These are phyloP conservation scores for Cyanistes caeruleus DNA, from an alignment of 2,113 vertebrate species.

Conservation along the genomic window DNA sequence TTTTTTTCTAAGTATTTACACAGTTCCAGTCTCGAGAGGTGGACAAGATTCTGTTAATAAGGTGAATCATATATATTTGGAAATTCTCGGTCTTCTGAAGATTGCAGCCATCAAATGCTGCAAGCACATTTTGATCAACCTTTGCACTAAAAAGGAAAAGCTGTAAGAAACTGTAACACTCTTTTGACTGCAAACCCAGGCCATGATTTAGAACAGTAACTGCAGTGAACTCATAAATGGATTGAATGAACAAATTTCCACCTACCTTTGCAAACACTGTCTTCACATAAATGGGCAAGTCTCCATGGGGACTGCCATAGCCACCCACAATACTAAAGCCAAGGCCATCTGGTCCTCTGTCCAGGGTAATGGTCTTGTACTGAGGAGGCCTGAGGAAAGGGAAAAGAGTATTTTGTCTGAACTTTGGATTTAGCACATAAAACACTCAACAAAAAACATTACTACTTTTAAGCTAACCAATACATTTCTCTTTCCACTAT, in stretches of 20 bases:
- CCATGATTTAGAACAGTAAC: conserved; percentile 32
- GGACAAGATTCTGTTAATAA: not conserved
- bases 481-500: not conserved
- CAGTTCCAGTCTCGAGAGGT: not conserved
- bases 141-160: not conserved
- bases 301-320: conserved; percentile 93
- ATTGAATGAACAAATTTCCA: not conserved
- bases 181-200: conserved; percentile 22
- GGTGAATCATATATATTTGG: not conserved
- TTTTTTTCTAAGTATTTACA: not conserved
- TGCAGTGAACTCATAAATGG: conserved; percentile 18
- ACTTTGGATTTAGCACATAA: not conserved
- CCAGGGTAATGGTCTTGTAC: conserved; percentile 90
- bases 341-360: conserved; percentile 92
- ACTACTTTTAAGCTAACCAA: not conserved
- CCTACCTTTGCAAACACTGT: conserved; percentile 94
- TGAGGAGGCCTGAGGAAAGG: conserved; percentile 85
- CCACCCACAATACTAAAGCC: conserved; percentile 98
- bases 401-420: not conserved
- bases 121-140: conserved; percentile 19
- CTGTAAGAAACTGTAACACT: conserved; percentile 5
- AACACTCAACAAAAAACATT: not conserved
- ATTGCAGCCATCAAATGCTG: not conserved
- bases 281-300: conserved; percentile 96
- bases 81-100: not conserved